Base-by-base conservation (phyloP, 2,888 invertebrate genomes). In the Andrena praecox region DNA sequence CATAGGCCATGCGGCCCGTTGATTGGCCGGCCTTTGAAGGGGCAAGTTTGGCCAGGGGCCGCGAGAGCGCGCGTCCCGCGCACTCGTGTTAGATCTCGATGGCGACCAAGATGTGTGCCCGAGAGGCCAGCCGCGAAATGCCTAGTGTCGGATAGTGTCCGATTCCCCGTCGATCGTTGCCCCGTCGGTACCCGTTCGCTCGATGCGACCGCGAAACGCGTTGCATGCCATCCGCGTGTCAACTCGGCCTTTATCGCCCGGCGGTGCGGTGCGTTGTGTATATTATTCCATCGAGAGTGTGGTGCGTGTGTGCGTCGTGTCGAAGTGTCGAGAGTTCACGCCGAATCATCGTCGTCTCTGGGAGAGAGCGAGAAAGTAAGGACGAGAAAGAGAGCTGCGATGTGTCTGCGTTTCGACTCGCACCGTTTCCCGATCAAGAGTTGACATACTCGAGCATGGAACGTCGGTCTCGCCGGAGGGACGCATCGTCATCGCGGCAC, bases 11-110 rank as follows among this genome's bases (percentile, higher is more conserved):
- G 79, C 84, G 87, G 82, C 85, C 83, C 85, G 89, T 87, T 89
- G 88, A 90, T 91, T 91, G 91, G 90, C 91, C 90, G 86, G 68
- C 79, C 89, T 90, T 90, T 89, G 88, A 90, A 89, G 84, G 72
- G 77, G 64, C 78, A 66, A 60, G 81, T 88, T 84, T 63, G 50
- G 31, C 12, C 35, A 54, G 62, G 35, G 60, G 31, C 86, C 89
- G 80, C 74, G 62, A 89, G 89, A 81, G 84, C 24, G 86, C 82
- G 80, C 84, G 73, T 69, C 76, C 56, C 69, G 69, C 86, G 78
- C 87, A 85, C 88, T 87, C 86, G 88, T 85, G 89, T 85, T 75
- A 75, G 86, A 82, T 81, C 84, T 86, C 89, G 89, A 89, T 88
- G 88, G 88, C 88, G 88, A 87, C 87, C 84, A 77, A 88, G 88